Base-by-base conservation (phyloP, 30 jellyfish, hydroid and myxozoan species). In the Hydractinia echinata region DNA sequence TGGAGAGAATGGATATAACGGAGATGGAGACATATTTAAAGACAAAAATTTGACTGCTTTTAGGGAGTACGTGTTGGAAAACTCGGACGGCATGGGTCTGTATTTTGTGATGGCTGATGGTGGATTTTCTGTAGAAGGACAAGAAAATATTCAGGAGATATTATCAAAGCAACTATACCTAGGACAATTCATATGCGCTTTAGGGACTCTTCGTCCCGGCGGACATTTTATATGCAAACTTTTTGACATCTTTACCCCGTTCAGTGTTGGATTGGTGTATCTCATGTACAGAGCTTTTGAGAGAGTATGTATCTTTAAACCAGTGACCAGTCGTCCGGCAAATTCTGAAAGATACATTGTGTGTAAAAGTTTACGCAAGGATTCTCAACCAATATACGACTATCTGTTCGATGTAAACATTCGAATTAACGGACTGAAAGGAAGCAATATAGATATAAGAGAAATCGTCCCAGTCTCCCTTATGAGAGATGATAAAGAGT, bases 81-180 rank as follows among this genome's bases (percentile, higher is more conserved):
- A 92, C 52, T 20, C 96, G 1, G 95, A 92, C 78, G 70, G 67
- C 6, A 81, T 78, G 54, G 98, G 98, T 10, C 87, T 92, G 15
- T 96, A 92, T 72, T 86, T 92, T 76, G 98, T 92, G 15, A 92
- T 92, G 98, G 98, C 98, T 14, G 98, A 92, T 72, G 98, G 98
- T 51, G 98, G 98, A 7, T 92, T 92, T 81, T 92, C 98, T 2
- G 98, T 92, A 6, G 98, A 92, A 84, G 98, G 98, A 11, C 92
- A 86, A 51, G 98, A 92, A 87, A 92, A 92, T 69, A 92, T 92
- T 39, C 98, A 92, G 77, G 98, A 92, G 81, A 86, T 92, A 18
- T 79, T 92, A 55, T 92, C 98, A 60, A 92, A 92, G 73, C 98
- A 92, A 52, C 95, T 92, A 13, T 92, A 92, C 61, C 58, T 92